Evolutionary conservation across 2,888 invertebrate genomes (phyloP).

Genomic region (Diplazon laetatorius): DNA sequence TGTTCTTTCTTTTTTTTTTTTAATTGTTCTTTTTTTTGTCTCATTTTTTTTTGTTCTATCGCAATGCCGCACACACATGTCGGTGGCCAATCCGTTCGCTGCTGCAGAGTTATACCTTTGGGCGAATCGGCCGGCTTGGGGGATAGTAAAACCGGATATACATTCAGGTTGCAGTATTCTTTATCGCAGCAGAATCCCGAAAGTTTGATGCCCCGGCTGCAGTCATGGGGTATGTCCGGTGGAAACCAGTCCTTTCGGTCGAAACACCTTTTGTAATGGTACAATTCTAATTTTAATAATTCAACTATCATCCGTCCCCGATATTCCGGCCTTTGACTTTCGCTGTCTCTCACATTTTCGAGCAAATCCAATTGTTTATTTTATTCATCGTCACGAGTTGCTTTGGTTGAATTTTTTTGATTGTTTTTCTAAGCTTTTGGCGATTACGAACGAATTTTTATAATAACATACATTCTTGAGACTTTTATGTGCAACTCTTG

Average conservation of each 20-base stretch:
- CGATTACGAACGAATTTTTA: no score
- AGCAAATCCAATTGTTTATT: not conserved
- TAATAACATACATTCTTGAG: no score
- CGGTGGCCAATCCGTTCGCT: constrained; percentile 80
- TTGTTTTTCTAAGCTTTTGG: no score
- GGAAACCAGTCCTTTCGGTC: constrained; percentile 84
- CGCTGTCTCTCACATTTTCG: not conserved
- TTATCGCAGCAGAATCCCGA: constrained; percentile 83
- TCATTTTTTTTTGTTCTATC: constrained; percentile 36
- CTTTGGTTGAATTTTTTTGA: no score
- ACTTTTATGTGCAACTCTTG: no score
- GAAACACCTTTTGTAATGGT: constrained; percentile 82
- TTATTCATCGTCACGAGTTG: no score
- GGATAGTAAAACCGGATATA: constrained; percentile 81
- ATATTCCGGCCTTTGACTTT: not conserved
- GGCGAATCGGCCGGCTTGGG: constrained; percentile 77
- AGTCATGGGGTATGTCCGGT: constrained; percentile 85
- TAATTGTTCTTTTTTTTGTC: constrained; percentile 23
- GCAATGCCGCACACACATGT: constrained; percentile 77
- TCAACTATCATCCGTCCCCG: not conserved
- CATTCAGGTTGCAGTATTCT: constrained; percentile 85
- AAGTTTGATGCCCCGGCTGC: constrained; percentile 82
- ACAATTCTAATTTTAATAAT: constrained; percentile 72
- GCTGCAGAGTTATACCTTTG: constrained; percentile 62
- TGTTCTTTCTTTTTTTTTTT: constrained; percentile 30